Evolutionary conservation across 92 coral and sea anemone genomes (phyloP).

Genomic region (Palythoa caribaeorum): DNA sequence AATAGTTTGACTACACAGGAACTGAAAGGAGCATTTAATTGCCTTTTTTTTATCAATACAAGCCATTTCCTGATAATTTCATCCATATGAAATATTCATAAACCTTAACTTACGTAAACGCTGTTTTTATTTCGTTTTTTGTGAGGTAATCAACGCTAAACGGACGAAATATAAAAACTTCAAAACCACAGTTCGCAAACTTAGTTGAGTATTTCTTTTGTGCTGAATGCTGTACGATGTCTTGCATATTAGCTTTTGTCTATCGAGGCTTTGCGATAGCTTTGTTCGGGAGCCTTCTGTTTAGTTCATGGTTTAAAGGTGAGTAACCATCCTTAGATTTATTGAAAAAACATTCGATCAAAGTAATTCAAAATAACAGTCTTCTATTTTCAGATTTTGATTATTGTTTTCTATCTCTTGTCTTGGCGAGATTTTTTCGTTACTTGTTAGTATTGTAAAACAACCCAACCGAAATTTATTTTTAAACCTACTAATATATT

Average conservation of each 20-base stretch:
- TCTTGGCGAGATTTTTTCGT: too few relatives aligned
- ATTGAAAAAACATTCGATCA: not conserved
- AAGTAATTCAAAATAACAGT: not conserved
- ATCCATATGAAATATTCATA: slow-evolving; percentile 26
- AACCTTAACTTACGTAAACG: slow-evolving; percentile 19
- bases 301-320: slow-evolving; percentile 4
- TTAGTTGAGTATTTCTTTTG: not conserved
- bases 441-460: too few relatives aligned
- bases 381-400: not conserved
- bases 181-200: not conserved
- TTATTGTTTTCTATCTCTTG: not conserved
- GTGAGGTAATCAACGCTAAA: not conserved
- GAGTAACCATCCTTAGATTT: not conserved
- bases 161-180: not conserved
- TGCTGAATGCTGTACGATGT: slow-evolving; percentile 4
- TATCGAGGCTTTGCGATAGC: not conserved
- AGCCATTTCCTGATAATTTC: not conserved
- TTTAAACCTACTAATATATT: too few relatives aligned
- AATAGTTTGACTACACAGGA: not conserved
- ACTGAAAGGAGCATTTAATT: not conserved
- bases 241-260: not conserved
- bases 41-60: not conserved
- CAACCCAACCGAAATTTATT: too few relatives aligned
- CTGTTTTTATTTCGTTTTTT: not conserved
- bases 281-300: not conserved